phyloP scores from a whole-genome alignment of 2,888 invertebrate genomes.

The Rotaria socialis region DNA sequence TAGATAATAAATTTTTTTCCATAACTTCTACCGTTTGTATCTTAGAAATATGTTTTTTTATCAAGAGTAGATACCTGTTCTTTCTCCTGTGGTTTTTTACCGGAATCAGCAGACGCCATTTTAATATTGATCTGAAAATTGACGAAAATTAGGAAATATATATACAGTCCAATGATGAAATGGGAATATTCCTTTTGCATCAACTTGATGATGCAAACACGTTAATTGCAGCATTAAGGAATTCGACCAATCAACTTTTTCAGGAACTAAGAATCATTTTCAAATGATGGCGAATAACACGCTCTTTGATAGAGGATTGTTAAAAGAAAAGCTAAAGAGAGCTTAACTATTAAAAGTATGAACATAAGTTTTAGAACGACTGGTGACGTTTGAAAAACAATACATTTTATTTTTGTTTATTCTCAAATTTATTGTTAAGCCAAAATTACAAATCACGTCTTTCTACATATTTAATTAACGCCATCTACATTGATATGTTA shows the following conservation, averaged over 20 bases:
- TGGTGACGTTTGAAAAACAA: too few relatives aligned
- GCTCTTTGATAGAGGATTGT: neutral
- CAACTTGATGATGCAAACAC: neutral
- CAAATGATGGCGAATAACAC: neutral
- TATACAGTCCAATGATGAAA: neutral
- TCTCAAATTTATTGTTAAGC: too few relatives aligned
- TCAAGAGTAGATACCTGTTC: neutral
- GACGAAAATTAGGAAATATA: neutral
- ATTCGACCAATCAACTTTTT: neutral
- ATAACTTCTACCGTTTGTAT: too few relatives aligned
- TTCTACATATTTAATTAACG: neutral
- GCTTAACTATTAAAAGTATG: too few relatives aligned
- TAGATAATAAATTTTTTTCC: too few relatives aligned
- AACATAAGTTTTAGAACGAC: too few relatives aligned
- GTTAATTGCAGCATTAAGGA: too few relatives aligned
- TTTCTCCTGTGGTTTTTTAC: neutral
- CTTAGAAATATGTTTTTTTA: neutral
- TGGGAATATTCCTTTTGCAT: neutral
- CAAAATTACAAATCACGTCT: too few relatives aligned
- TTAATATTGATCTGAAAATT: neutral
- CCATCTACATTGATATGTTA: neutral
- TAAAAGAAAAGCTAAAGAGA: too few relatives aligned
- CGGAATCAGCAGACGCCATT: neutral
- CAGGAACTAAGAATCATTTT: neutral
- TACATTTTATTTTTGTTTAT: too few relatives aligned